A percentile compares a stretch with the other conserved stretches of the same genome.
Evolutionary conservation across 2,113 vertebrate genomes (phyloP).

Genomic region (Oophaga pumilio): DNA sequence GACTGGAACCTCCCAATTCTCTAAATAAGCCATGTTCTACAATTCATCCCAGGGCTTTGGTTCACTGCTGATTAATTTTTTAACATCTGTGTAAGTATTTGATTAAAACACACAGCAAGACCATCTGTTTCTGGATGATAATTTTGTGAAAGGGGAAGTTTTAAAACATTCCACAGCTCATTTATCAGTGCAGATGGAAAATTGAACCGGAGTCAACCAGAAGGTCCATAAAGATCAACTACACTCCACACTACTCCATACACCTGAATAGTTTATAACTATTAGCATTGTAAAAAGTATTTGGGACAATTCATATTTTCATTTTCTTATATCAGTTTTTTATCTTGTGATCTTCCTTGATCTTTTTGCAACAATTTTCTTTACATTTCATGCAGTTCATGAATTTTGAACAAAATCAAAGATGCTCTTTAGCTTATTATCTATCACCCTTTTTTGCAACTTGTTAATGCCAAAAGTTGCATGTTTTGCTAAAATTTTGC

Average conservation of each 20-base stretch:
- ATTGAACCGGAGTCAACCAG: slow-evolving; percentile 2
- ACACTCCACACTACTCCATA: not conserved
- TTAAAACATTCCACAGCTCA: slow-evolving; percentile 39
- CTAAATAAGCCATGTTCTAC: slow-evolving; percentile 40
- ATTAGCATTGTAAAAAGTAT: not conserved
- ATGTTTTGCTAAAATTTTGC: too few species aligned
- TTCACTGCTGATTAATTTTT: slow-evolving; percentile 52
- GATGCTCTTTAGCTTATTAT: too few species aligned
- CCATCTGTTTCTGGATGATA: slow-evolving; percentile 51
- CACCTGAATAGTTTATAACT: not conserved
- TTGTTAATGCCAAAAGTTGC: too few species aligned
- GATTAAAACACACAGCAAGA: slow-evolving; percentile 46
- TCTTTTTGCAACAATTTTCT: too few species aligned
- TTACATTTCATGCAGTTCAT: too few species aligned
- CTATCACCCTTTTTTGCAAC: too few species aligned
- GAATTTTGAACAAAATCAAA: too few species aligned
- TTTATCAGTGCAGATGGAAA: slow-evolving; percentile 26
- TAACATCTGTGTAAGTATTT: slow-evolving; percentile 45
- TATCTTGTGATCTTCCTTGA: too few species aligned
- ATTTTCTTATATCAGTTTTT: too few species aligned
- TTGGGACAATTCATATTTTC: not conserved
- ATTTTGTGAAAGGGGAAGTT: slow-evolving; percentile 40
- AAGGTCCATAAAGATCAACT: slow-evolving; percentile 12
- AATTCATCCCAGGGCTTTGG: slow-evolving; percentile 33
- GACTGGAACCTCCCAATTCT: slow-evolving; percentile 28